phyloP scores from a whole-genome alignment of 2,113 vertebrate species.

The Platichthys stellatus region DNA sequence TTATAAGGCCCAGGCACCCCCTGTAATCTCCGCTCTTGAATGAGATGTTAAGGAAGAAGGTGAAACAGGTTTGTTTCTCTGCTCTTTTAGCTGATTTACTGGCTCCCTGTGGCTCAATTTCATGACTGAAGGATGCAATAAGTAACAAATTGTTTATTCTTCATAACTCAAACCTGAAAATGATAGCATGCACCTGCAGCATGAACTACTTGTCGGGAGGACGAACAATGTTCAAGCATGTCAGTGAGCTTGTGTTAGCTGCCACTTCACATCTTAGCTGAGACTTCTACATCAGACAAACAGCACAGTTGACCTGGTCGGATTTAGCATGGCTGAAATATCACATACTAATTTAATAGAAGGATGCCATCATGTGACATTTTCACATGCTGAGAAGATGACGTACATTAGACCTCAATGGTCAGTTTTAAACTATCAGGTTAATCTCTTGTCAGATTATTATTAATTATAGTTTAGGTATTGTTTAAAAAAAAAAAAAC shows the following conservation, averaged over 20 bases:
- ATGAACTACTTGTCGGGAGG: not conserved
- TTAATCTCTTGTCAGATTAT: too few species aligned
- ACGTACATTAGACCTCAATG: too few species aligned
- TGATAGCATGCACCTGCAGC: not conserved
- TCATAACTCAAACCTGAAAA: constrained; percentile 24
- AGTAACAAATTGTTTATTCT: constrained; percentile 24
- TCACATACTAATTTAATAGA: not conserved
- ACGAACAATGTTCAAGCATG: not conserved
- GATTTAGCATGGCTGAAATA: not conserved
- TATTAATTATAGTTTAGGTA: too few species aligned
- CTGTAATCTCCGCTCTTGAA: constrained; percentile 22
- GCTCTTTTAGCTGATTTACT: constrained; percentile 28
- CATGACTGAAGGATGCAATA: constrained; percentile 7
- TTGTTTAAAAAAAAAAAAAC: too few species aligned
- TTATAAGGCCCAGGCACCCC: constrained; percentile 41
- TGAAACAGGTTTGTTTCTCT: constrained; percentile 41
- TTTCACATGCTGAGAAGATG: too few species aligned
- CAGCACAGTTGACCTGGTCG: not conserved
- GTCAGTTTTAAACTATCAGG: too few species aligned
- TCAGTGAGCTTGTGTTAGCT: not conserved
- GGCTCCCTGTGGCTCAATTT: constrained; percentile 21
- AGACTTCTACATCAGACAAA: not conserved
- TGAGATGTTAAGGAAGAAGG: constrained; percentile 45
- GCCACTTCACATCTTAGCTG: not conserved
- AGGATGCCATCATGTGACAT: too few species aligned